Evolutionary conservation across 1,140 invertebrate genomes (phyloP), one percentile per base, ranked within the genome.

Genomic region (Apolygus lucorum): DNA sequence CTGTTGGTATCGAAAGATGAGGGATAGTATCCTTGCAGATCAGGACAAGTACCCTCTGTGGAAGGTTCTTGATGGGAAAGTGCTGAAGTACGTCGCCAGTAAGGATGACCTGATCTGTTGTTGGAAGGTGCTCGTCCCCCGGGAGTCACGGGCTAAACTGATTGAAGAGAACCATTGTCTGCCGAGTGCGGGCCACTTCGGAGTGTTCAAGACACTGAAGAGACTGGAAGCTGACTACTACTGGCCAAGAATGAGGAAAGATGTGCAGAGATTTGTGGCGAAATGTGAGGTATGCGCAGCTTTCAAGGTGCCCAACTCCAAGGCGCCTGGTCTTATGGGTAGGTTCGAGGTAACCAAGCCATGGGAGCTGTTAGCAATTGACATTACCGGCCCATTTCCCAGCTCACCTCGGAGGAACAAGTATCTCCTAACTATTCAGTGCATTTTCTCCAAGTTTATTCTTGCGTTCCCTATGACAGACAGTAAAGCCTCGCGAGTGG

Each of bases 351-450:
- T 63, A 1, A 25, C 25, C 17, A 25, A 25, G 2, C 68, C 71
- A 1, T 72, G 71, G 71, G 25, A 69, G 11, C 52, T 63, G 21
- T 69, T 79, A 0, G 76, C 76, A 1, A 74, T 77, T 0, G 80
- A 82, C 68, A 52, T 82, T 0, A 74, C 82, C 66, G 79, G 79
- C 17, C 79, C 79, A 1, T 74, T 81, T 22, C 79, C 80, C 0
- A 28, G 71, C 0, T 78, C 75, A 1, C 63, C 62, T 2, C 17
- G 25, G 29, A 22, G 34, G 22, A 75, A 79, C 63, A 25, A 49
- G n/a, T 77, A 75, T 73, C 42, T 49, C 17, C 34, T 49, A 11
- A 17, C 17, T 49, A 11, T 49, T 49, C 8, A 49, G 17, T 11
- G 17, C 17, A n/a, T n/a, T n/a, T n/a, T n/a, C n/a, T n/a, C n/a